Evolutionary conservation across 2,797 vertebrate species (phyloP), one percentile per base, ranked within the genome.

Genomic region (Gephyroberyx darwinii): DNA sequence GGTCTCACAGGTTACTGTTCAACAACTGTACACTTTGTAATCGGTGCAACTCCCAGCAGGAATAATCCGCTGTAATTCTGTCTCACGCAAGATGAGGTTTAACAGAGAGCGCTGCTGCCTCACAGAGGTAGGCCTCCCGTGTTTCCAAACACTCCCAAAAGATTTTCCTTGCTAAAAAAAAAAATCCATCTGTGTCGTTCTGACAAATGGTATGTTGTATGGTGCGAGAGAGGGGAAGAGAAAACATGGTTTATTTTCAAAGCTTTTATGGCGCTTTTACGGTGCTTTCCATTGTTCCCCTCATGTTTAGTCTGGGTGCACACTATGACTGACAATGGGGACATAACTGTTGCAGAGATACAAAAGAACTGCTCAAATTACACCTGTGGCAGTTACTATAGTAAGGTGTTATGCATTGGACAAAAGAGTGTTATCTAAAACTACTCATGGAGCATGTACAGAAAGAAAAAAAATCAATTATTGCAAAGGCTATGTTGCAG

Each of bases 291-390:
- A 86, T 90, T 86, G 81, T 89, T 78, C 77, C 67, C 51, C 26
- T 71, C 55, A 3, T 16, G 71, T 86, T 86, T 77, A 64, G 75
- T 88, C 83, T 77, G 62, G 52, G 81, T 81, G 73, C 78, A 80
- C 75, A 71, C 75, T 51, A 59, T 17, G 71, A 69, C 80, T 68
- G 86, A 79, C 78, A 71, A 75, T 64, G 74, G 77, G 81, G 77
- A 88, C 37, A 79, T 86, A 89, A 90, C 88, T 90, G 88, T 89
- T 89, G 84, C 89, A 86, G 81, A 79, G 80, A 85, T 84, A 89
- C 88, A 92, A 91, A 90, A 80, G 86, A 85, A 75, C 86, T 83
- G 84, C 88, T 92, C 90, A 89, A 91, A 91, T 92, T 91, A 90
- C 91, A 91, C 88, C 87, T 90, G 87, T 71, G 84, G 86, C 88